These are phyloP conservation scores for Cryptocephalus moraei DNA, from an alignment of 2,888 invertebrate genomes.

Conservation along the genomic window DNA sequence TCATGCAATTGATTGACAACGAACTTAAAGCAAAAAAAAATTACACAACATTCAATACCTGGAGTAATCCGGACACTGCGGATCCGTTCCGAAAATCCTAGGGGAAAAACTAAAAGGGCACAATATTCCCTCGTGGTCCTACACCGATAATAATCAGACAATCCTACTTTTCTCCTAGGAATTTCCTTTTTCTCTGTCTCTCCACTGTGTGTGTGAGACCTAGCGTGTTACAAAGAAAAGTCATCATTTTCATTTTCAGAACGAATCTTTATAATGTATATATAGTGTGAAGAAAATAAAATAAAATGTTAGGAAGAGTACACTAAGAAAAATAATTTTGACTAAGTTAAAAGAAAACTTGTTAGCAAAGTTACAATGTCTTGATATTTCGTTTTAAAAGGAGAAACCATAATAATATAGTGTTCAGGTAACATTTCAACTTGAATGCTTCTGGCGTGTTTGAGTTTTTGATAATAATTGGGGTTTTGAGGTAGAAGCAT, in stretches of 20 bases:
- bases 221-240: constrained; percentile 17
- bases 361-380: neutral
- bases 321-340: constrained; percentile 2
- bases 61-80: too few species aligned
- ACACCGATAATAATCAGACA: constrained; percentile 9
- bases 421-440: too few species aligned
- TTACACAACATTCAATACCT: too few species aligned
- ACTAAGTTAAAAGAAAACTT: neutral
- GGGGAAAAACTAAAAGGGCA: constrained; percentile 9
- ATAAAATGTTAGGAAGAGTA: neutral
- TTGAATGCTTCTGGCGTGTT: too few species aligned
- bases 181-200: constrained; percentile 14
- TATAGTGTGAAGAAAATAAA: neutral
- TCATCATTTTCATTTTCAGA: constrained; percentile 5
- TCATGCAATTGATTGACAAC: neutral
- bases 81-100: constrained; percentile 14
- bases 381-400: too few species aligned
- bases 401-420: too few species aligned
- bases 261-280: neutral
- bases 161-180: constrained; percentile 14
- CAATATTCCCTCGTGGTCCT: constrained; percentile 13
- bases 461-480: too few species aligned
- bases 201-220: constrained; percentile 19
- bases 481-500: too few species aligned
- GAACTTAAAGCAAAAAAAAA: too few species aligned